phyloP scores from a whole-genome alignment of 2,888 invertebrate species.

The Microplitis manilae region DNA sequence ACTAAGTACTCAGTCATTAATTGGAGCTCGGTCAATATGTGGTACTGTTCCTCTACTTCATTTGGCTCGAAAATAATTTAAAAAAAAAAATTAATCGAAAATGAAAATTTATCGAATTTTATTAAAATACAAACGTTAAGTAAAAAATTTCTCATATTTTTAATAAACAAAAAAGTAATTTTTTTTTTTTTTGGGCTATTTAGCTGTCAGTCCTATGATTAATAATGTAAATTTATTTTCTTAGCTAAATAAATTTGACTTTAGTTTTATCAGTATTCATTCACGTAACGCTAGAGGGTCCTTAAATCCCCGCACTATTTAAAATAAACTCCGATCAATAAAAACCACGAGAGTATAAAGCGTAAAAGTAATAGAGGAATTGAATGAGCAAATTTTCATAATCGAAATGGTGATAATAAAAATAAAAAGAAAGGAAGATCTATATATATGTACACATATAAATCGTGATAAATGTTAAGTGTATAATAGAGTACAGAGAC shows the following conservation, averaged over 20 bases:
- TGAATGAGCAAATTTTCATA: slow-evolving; percentile 39
- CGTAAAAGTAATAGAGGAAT: slow-evolving; percentile 9
- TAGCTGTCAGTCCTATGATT: neutral
- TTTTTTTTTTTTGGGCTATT: no score
- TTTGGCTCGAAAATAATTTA: neutral
- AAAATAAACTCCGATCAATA: neutral
- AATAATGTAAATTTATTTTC: neutral
- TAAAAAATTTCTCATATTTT: no score
- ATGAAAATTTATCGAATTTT: neutral
- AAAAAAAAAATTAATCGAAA: neutral
- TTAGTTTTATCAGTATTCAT: no score
- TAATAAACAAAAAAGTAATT: no score
- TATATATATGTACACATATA: slow-evolving; percentile 3
- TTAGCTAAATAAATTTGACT: neutral
- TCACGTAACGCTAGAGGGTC: neutral
- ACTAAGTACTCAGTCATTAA: no score
- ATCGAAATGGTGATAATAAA: slow-evolving; percentile 31
- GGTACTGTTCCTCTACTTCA: neutral
- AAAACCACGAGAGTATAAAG: neutral
- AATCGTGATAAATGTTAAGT: slow-evolving; percentile 9
- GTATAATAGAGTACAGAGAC: slow-evolving; percentile 6
- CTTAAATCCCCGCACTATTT: neutral
- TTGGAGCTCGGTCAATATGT: no score
- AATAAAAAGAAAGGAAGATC: neutral
- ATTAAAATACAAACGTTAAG: neutral